These are phyloP conservation scores for Synanthedon myopaeformis DNA, from an alignment of 2,888 invertebrate species.

Conservation along the genomic window DNA sequence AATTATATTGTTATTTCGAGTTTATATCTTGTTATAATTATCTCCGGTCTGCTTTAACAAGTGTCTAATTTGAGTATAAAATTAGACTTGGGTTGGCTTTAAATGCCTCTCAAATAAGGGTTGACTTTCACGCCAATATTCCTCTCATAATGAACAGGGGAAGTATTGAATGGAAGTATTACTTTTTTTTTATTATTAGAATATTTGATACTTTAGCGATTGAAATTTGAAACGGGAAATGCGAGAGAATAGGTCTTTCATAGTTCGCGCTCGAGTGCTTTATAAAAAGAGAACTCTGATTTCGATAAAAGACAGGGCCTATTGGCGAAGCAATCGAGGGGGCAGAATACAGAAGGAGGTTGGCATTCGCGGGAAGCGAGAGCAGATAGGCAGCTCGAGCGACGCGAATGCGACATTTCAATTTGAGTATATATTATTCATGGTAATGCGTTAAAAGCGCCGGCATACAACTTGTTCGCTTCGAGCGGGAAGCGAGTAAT, in stretches of 20 bases:
- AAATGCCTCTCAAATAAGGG: neutral
- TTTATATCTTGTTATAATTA: slow-evolving; percentile 60
- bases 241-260: neutral
- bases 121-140: neutral
- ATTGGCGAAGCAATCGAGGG: slow-evolving; percentile 45
- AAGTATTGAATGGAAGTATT: neutral
- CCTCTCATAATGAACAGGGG: no score
- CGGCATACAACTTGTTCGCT: slow-evolving; percentile 50
- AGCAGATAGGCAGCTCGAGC: slow-evolving; percentile 55
- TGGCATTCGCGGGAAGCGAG: slow-evolving; percentile 23
- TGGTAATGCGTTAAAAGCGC: slow-evolving; percentile 69
- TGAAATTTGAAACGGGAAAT: neutral
- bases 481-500: slow-evolving; percentile 50
- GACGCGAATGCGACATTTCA: slow-evolving; percentile 68
- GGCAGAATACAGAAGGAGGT: slow-evolving; percentile 47
- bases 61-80: slow-evolving; percentile 52
- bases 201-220: neutral
- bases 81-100: slow-evolving; percentile 21
- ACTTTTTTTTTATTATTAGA: neutral
- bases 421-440: slow-evolving; percentile 69
- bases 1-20: slow-evolving; percentile 60
- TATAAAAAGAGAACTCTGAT: slow-evolving; percentile 8
- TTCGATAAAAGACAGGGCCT: slow-evolving; percentile 56
- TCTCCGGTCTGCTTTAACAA: slow-evolving; percentile 55
- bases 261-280: neutral